Conservation (phyloP, 92 coral and sea anemone genomes). For the Isaurus tuberculatus region DNA sequence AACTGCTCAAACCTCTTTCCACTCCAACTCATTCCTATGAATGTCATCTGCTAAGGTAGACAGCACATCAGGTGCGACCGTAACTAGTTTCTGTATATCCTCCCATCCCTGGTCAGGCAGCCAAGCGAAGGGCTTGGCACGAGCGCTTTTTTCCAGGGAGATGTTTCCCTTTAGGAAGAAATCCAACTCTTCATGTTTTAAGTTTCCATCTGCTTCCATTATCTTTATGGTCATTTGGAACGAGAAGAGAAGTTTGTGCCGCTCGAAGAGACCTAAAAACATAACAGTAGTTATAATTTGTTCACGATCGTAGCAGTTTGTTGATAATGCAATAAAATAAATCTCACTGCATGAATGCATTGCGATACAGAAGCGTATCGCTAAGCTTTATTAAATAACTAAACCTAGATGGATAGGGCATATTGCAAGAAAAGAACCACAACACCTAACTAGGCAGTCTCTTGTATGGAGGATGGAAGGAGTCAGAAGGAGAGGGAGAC, state of each 20-base stretch:
- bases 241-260: constrained; percentile 94
- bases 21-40: constrained; percentile 79
- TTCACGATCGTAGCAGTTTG: not conserved
- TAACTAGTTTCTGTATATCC: constrained; percentile 79
- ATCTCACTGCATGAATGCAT: too few relatives aligned
- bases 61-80: constrained; percentile 92
- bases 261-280: constrained; percentile 87
- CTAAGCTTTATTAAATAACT: too few relatives aligned
- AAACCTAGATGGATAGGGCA: too few relatives aligned
- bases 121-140: constrained; percentile 95
- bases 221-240: constrained; percentile 99
- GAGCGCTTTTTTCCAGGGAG: constrained; percentile 95
- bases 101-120: constrained; percentile 99
- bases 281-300: not conserved
- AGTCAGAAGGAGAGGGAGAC: too few relatives aligned
- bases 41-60: constrained; percentile 91
- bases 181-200: constrained; percentile 96
- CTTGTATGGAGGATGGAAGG: too few relatives aligned
- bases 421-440: too few relatives aligned
- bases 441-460: too few relatives aligned
- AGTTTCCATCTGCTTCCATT: constrained; percentile 95
- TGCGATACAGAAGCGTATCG: too few relatives aligned
- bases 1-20: constrained; percentile 86
- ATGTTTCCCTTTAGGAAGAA: constrained; percentile 98
- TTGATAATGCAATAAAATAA: not conserved